These are phyloP conservation scores for Graphium colonna DNA, from an alignment of 2,888 invertebrate species.

Conservation along the genomic window DNA sequence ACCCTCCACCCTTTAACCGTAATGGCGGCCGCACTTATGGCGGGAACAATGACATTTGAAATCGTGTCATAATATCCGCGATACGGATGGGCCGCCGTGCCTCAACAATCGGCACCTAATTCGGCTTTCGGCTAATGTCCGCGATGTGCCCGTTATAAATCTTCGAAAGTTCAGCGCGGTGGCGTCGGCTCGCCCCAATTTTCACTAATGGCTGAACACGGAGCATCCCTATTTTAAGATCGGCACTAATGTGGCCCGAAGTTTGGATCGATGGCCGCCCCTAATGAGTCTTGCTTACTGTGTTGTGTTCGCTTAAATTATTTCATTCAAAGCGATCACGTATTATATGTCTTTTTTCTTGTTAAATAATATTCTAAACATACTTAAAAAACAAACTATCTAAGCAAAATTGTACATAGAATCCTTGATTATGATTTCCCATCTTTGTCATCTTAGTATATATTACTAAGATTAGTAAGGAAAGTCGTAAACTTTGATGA, in stretches of 20 bases:
- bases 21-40: slow-evolving; percentile 40
- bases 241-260: slow-evolving; percentile 31
- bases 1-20: slow-evolving; percentile 65
- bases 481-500: no score
- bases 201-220: slow-evolving; percentile 52
- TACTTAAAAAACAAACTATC: no score
- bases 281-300: slow-evolving; percentile 18
- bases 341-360: no score
- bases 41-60: slow-evolving; percentile 68
- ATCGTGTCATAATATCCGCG: slow-evolving; percentile 60
- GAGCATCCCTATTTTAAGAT: slow-evolving; percentile 46
- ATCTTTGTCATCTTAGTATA: no score
- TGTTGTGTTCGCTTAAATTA: slow-evolving; percentile 7
- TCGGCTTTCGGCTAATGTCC: slow-evolving; percentile 42
- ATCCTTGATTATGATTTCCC: no score
- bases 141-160: slow-evolving; percentile 47
- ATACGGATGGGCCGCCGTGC: slow-evolving; percentile 27
- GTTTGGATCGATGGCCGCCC: slow-evolving; percentile 31
- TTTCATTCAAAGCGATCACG: no score
- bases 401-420: no score
- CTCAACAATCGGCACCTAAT: slow-evolving; percentile 57
- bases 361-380: no score
- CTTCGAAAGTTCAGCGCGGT: slow-evolving; percentile 43
- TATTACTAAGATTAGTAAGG: no score
- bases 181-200: slow-evolving; percentile 53